phyloP scores from a whole-genome alignment of 2,113 vertebrate species.

The Orientallactaga bullata region DNA sequence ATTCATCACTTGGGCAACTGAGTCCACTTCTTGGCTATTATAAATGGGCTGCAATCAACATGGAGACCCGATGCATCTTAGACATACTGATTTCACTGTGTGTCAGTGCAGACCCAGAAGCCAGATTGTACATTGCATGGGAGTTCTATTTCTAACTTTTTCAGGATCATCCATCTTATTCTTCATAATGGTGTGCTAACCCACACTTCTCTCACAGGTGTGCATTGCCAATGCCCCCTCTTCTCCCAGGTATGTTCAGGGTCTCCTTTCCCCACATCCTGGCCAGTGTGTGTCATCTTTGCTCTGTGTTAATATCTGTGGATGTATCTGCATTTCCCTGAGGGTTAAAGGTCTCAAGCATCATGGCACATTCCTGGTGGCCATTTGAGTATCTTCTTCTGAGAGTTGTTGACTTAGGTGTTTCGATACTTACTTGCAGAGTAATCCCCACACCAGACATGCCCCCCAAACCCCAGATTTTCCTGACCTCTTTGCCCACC shows the following conservation, averaged over 20 bases:
- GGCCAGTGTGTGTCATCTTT: no score
- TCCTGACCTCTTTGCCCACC: background rate
- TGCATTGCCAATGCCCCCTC: background rate
- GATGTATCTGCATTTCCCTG: background rate
- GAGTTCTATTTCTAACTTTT: background rate
- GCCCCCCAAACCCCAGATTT: fast-evolving
- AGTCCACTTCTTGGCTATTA: background rate
- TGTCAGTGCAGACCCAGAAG: background rate
- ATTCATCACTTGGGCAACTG: background rate
- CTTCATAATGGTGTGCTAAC: background rate
- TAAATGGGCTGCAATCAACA: background rate
- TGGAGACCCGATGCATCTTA: background rate
- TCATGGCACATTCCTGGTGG: no score
- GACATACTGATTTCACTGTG: background rate
- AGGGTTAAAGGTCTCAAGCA: background rate
- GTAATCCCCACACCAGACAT: no score
- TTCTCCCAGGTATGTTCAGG: background rate
- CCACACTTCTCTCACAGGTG: no score
- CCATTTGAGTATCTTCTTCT: background rate
- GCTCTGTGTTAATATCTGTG: no score
- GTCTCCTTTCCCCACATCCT: background rate
- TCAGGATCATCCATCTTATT: background rate
- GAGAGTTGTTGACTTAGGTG: background rate
- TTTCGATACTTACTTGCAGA: background rate
- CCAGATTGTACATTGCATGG: background rate